Evolutionary conservation across 2,888 invertebrate genomes (phyloP).

Genomic region (Sarcophaga variegata): DNA sequence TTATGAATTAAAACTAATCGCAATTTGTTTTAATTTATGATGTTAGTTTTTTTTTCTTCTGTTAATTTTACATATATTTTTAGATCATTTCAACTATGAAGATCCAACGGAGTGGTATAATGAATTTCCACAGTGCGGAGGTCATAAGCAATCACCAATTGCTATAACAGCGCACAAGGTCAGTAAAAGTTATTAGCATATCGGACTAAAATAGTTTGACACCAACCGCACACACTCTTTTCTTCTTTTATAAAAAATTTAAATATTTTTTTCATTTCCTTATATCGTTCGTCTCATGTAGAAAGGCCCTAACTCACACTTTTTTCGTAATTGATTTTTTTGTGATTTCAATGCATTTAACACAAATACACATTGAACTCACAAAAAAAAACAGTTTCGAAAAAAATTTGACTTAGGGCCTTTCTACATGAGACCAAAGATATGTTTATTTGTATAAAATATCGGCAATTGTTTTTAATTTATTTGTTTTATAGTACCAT

Average conservation of each 20-base stretch:
- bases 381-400: no score
- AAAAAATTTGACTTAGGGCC: no score
- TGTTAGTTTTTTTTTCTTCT: not conserved
- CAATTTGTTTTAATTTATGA: conserved; percentile 9
- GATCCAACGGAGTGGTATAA: conserved; percentile 82
- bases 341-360: no score
- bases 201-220: not conserved
- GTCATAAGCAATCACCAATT: conserved; percentile 85
- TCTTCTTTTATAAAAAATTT: not conserved
- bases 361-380: no score
- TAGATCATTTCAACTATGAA: conserved; percentile 74
- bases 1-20: conserved; percentile 1
- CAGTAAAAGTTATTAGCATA: conserved; percentile 42
- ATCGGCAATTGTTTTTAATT: no score
- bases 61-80: conserved; percentile 15
- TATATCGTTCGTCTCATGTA: no score
- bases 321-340: no score
- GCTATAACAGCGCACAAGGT: conserved; percentile 74
- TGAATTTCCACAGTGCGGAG: conserved; percentile 85
- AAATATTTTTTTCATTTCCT: no score
- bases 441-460: no score
- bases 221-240: not conserved
- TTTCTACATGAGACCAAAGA: no score
- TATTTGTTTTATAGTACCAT: no score
- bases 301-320: no score